phyloP scores from a whole-genome alignment of 2,797 vertebrate genomes.

The Oreortyx pictus region DNA sequence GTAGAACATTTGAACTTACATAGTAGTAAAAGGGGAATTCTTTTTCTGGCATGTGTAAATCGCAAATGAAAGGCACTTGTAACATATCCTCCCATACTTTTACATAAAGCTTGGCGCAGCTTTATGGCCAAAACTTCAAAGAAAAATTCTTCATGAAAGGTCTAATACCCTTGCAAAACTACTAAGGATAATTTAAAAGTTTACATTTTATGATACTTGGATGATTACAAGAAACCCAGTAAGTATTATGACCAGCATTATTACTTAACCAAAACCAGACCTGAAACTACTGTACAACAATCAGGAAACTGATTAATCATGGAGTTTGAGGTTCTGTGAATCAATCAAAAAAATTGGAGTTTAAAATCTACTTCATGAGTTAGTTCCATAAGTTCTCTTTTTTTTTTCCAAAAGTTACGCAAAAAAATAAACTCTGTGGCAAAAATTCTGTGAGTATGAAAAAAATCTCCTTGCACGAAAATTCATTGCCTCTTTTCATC shows the following conservation, averaged over 20 bases:
- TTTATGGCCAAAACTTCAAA: conserved; percentile 64
- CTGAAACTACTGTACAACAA: conserved; percentile 17
- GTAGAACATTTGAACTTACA: conserved; percentile 44
- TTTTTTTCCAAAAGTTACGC: background rate
- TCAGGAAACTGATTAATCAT: background rate
- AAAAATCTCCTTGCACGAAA: background rate
- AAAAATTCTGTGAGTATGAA: background rate
- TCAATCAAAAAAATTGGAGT: background rate
- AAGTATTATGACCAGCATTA: conserved; percentile 66
- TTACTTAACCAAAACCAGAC: conserved; percentile 53
- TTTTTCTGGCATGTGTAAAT: conserved; percentile 29
- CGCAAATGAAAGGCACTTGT: conserved; percentile 66
- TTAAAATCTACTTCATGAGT: background rate
- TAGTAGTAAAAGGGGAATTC: conserved; percentile 61
- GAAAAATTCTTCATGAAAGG: conserved; percentile 66
- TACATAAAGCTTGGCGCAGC: conserved; percentile 59
- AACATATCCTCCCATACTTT: conserved; percentile 60
- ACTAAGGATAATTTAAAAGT: conserved; percentile 68
- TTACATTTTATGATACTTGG: conserved; percentile 73
- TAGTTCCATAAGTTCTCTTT: background rate
- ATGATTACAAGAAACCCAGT: conserved; percentile 67
- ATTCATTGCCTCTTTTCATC: background rate
- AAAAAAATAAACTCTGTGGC: background rate
- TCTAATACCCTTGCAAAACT: conserved; percentile 73
- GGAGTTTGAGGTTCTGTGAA: background rate